Evolutionary conservation across 1,140 invertebrate genomes (phyloP).

Genomic region (Brachionus sp.): DNA sequence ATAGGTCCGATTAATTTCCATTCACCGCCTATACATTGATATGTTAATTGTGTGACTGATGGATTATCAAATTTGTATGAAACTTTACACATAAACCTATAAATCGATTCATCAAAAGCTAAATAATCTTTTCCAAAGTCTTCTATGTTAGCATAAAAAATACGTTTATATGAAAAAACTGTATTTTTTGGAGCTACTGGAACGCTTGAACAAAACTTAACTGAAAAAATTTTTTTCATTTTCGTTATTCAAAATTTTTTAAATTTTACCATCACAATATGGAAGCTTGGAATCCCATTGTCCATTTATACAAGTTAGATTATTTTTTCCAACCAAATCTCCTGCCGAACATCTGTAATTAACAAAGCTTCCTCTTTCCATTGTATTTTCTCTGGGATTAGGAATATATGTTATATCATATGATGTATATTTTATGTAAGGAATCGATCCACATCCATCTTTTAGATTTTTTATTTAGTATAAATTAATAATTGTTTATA

Average conservation of each 20-base stretch:
- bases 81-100: not conserved
- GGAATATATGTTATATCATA: not conserved
- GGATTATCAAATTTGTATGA: not conserved
- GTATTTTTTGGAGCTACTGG: not conserved
- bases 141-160: constrained; percentile 34
- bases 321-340: not conserved
- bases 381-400: not conserved
- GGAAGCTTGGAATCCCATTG: not conserved
- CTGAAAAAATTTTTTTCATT: not conserved
- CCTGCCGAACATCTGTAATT: constrained; percentile 27
- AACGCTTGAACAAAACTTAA: constrained; percentile 1
- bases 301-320: not conserved
- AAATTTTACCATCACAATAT: not conserved
- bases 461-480: not conserved
- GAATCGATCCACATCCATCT: constrained; percentile 15
- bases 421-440: constrained; percentile 5
- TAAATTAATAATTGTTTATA: not conserved
- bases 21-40: not conserved
- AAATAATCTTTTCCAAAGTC: constrained; percentile 35
- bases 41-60: not conserved
- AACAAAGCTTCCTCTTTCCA: not conserved
- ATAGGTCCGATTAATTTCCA: not conserved
- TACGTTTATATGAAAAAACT: not conserved
- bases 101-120: constrained; percentile 3
- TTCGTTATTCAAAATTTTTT: not conserved